These are phyloP conservation scores for Corythornis vintsioides DNA, from an alignment of 2,113 vertebrate species.

Conservation along the genomic window DNA sequence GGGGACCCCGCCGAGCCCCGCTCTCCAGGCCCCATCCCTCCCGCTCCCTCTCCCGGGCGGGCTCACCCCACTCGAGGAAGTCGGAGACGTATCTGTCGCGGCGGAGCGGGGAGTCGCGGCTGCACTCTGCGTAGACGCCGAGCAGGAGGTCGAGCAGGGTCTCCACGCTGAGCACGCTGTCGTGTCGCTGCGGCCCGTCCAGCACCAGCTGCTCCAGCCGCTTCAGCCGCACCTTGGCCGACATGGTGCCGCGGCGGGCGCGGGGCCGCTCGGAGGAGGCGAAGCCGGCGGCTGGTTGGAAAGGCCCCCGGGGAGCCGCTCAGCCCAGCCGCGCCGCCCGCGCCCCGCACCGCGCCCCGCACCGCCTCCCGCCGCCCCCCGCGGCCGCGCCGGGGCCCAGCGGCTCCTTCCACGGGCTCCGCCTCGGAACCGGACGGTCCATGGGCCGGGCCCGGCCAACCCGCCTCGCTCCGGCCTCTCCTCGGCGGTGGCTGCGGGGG, in stretches of 20 bases:
- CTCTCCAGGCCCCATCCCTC: neutral
- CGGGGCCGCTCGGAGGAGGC: neutral
- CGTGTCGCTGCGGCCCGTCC: conserved; percentile 81
- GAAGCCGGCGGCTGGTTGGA: conserved; percentile 4
- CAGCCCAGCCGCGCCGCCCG: conserved; percentile 42
- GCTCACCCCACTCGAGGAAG: conserved; percentile 96
- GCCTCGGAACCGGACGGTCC: conserved; percentile 71
- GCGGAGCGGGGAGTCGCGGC: conserved; percentile 82
- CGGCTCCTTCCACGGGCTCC: conserved; percentile 62
- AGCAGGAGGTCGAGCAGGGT: conserved; percentile 92
- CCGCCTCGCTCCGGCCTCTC: neutral
- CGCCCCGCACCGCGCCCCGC: conserved; percentile 37
- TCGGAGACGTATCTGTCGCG: conserved; percentile 93
- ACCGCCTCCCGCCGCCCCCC: neutral
- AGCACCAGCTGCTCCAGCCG: conserved; percentile 93
- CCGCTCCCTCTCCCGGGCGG: neutral
- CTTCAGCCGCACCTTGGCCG: conserved; percentile 92
- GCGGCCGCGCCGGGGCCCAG: conserved; percentile 44
- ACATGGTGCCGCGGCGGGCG: conserved; percentile 80
- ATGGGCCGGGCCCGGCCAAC: conserved; percentile 63
- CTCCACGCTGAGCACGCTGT: conserved; percentile 88
- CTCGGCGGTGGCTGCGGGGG: neutral
- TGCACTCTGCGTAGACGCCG: conserved; percentile 88
- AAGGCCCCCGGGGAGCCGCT: neutral
- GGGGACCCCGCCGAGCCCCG: neutral